Conservation (phyloP, 2,113 vertebrate genomes). For the Athene noctua region DNA sequence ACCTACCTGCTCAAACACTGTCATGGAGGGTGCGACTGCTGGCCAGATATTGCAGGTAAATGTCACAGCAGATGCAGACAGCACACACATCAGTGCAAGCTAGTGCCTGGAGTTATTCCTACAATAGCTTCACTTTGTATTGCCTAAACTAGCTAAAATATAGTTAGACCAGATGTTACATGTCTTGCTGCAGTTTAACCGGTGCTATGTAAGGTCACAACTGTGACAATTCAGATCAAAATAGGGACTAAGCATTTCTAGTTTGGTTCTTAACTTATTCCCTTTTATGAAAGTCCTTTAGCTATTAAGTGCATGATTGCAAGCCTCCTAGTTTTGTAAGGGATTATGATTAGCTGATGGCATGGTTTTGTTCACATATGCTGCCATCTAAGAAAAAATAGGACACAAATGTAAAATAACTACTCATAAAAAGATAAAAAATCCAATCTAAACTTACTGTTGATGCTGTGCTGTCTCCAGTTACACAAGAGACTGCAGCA, state of each 20-base stretch:
- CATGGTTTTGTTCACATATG: not conserved
- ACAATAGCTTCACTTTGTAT: not conserved
- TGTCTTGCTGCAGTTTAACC: not conserved
- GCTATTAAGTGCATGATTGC: not conserved
- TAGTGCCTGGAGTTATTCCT: not conserved
- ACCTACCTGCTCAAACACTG: not conserved
- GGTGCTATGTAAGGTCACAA: not conserved
- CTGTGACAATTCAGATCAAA: not conserved
- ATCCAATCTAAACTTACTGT: not conserved
- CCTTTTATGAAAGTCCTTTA: not conserved
- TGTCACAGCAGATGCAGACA: not conserved
- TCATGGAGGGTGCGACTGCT: fast-evolving
- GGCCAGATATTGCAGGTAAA: not conserved
- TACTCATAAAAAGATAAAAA: not conserved
- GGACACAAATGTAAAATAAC: not conserved
- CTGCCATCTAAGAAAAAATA: not conserved
- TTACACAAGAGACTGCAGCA: not conserved
- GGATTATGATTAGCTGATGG: not conserved
- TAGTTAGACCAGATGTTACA: fast-evolving
- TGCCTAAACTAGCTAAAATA: not conserved
- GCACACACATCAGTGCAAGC: not conserved
- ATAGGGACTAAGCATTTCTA: not conserved
- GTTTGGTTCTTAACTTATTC: not conserved
- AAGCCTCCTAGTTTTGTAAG: not conserved
- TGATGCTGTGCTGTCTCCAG: not conserved